A percentile compares a stretch with the other conserved stretches of the same genome.
These are phyloP conservation scores for Druon quercuslanigerum DNA, from an alignment of 1,140 invertebrate species.

Conservation along the genomic window DNA sequence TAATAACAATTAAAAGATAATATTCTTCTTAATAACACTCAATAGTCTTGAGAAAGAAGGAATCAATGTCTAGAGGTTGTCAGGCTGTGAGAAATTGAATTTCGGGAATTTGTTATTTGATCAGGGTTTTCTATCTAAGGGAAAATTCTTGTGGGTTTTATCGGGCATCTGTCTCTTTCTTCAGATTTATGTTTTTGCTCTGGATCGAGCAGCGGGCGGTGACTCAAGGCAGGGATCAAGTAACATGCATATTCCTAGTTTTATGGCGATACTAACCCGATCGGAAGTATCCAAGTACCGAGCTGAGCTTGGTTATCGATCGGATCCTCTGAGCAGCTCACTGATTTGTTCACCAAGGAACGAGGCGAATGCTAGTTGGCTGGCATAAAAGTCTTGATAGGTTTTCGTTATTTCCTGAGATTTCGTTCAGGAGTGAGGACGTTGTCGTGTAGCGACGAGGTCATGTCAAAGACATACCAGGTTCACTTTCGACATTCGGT, in stretches of 20 bases:
- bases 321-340: slow-evolving; percentile 38
- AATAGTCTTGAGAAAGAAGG: no score
- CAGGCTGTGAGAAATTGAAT: neutral
- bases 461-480: slow-evolving; percentile 42
- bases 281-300: slow-evolving; percentile 54
- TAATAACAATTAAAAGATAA: no score
- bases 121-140: neutral
- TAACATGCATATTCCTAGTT: slow-evolving; percentile 50
- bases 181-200: slow-evolving; percentile 43
- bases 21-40: no score
- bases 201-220: slow-evolving; percentile 34
- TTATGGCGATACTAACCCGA: slow-evolving; percentile 59
- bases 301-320: slow-evolving; percentile 43
- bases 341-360: slow-evolving; percentile 43
- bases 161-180: slow-evolving; percentile 10
- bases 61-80: no score
- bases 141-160: neutral
- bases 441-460: slow-evolving; percentile 36
- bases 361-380: slow-evolving; percentile 39
- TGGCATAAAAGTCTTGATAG: slow-evolving; percentile 56
- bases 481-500: slow-evolving; percentile 42
- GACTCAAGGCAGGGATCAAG: slow-evolving; percentile 30
- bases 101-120: neutral
- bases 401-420: slow-evolving; percentile 56
- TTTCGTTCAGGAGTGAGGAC: slow-evolving; percentile 45